phyloP scores from a whole-genome alignment of 2,888 invertebrate species.

The Agonopterix alstromeriana region DNA sequence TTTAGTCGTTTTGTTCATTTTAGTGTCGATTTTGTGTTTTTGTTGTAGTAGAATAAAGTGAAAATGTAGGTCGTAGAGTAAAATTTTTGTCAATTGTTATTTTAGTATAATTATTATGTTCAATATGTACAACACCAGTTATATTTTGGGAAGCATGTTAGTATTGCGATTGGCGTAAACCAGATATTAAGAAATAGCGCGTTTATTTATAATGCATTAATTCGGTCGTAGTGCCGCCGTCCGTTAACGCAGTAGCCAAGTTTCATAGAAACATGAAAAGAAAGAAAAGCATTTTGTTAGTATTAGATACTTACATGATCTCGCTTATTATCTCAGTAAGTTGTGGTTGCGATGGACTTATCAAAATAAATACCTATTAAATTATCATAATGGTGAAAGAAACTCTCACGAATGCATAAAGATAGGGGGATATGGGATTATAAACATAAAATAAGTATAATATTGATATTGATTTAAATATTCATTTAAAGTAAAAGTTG shows the following conservation, averaged over 20 bases:
- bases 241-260: constrained; percentile 62
- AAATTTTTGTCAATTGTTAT: neutral
- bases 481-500: no score
- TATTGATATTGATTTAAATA: no score
- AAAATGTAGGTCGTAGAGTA: neutral
- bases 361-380: neutral
- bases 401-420: no score
- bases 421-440: no score
- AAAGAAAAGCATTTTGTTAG: constrained; percentile 73
- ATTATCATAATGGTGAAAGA: no score
- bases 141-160: constrained; percentile 62
- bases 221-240: constrained; percentile 47
- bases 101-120: constrained; percentile 15
- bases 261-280: constrained; percentile 77
- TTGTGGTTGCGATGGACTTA: constrained; percentile 10
- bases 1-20: neutral
- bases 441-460: no score
- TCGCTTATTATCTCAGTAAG: constrained; percentile 28
- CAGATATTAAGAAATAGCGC: constrained; percentile 70
- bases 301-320: constrained; percentile 50
- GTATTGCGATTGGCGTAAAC: constrained; percentile 69
- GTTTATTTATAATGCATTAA: constrained; percentile 44
- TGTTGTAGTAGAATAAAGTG: neutral
- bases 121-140: constrained; percentile 47
- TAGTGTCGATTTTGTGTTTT: constrained; percentile 3